Conservation (phyloP, 2,888 invertebrate species). For the Brachyptera risi region DNA sequence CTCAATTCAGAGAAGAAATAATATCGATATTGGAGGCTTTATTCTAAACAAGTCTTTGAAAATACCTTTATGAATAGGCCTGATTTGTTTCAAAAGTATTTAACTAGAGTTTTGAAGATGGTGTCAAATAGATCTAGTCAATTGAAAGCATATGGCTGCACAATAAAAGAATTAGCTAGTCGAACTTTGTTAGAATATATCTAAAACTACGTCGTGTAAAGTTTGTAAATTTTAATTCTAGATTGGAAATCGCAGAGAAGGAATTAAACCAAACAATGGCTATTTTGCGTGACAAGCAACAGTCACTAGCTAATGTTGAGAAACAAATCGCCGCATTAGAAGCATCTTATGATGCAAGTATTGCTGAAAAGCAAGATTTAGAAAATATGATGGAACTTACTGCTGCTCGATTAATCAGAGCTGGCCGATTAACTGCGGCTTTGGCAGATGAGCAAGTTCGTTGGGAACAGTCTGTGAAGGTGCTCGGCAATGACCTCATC, state of each 20-base stretch:
- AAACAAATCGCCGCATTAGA: constrained; percentile 56
- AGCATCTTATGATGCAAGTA: constrained; percentile 64
- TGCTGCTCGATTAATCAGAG: constrained; percentile 71
- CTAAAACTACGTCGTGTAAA: too few relatives aligned
- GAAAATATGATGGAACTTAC: constrained; percentile 73
- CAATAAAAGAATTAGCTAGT: too few relatives aligned
- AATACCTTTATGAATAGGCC: too few relatives aligned
- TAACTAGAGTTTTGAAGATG: too few relatives aligned
- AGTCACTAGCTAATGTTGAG: constrained; percentile 76
- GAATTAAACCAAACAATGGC: constrained; percentile 73
- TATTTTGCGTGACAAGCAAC: constrained; percentile 72
- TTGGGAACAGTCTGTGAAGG: constrained; percentile 72
- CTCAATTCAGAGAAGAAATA: too few relatives aligned
- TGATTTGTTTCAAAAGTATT: too few relatives aligned
- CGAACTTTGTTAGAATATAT: too few relatives aligned
- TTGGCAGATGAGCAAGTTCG: constrained; percentile 80
- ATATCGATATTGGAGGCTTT: too few relatives aligned
- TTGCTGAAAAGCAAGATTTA: constrained; percentile 69
- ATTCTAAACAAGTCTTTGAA: too few relatives aligned
- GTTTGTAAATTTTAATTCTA: constrained; percentile 53
- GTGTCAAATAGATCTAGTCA: too few relatives aligned
- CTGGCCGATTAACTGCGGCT: constrained; percentile 80
- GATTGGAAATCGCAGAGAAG: constrained; percentile 71
- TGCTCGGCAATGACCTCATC: constrained; percentile 62
- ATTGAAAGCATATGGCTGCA: too few relatives aligned